A percentile compares a stretch with the other conserved stretches of the same genome.
Conservation (phyloP, 1,140 invertebrate genomes). For the Drosophila asahinai region DNA sequence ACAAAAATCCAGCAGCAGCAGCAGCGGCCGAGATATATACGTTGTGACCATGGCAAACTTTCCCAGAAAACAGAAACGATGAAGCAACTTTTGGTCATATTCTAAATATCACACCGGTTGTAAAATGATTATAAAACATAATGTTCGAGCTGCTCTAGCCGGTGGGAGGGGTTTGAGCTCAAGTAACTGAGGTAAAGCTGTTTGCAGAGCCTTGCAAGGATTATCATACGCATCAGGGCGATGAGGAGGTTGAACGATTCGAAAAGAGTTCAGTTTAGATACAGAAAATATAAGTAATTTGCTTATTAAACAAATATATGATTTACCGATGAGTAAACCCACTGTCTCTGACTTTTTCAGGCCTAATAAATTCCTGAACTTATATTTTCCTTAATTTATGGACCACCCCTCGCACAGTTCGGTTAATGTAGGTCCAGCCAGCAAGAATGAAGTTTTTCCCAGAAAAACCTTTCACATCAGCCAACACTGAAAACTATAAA, state of each 20-base stretch:
- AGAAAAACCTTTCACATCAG: background rate
- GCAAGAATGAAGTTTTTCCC: conserved; percentile 27
- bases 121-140: conserved; percentile 82
- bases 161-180: background rate
- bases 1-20: conserved; percentile 27
- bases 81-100: conserved; percentile 69
- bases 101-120: conserved; percentile 77
- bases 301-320: too few relatives aligned
- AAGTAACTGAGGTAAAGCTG: conserved; percentile 5
- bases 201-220: background rate
- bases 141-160: conserved; percentile 36
- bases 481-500: conserved; percentile 38
- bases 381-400: background rate
- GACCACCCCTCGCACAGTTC: background rate
- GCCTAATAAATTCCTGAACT: background rate
- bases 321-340: too few relatives aligned
- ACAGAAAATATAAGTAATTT: too few relatives aligned
- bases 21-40: conserved; percentile 48
- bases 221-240: background rate
- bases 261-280: background rate
- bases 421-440: background rate
- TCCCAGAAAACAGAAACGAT: conserved; percentile 43
- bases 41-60: conserved; percentile 56
- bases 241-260: background rate
- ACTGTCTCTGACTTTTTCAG: accelerated